phyloP scores from a whole-genome alignment of 2,113 vertebrate genomes.

The Crotalus tigris region DNA sequence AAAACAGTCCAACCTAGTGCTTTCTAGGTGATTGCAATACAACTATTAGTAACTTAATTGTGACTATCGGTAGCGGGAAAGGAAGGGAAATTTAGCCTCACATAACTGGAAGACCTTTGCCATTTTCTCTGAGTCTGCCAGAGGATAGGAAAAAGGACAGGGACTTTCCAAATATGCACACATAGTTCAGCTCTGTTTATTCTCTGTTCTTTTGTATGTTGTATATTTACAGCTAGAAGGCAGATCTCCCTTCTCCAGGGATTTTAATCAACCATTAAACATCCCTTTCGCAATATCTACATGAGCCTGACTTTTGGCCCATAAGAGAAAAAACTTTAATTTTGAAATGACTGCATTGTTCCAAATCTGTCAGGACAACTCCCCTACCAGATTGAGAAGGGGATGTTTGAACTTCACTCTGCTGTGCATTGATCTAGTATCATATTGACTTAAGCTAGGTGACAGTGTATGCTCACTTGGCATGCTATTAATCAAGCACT shows the following conservation, averaged over 20 bases:
- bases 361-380: background rate
- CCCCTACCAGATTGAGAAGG: background rate
- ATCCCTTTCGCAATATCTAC: background rate
- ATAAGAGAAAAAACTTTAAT: background rate
- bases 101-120: background rate
- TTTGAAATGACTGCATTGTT: background rate
- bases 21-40: background rate
- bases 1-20: background rate
- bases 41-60: background rate
- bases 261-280: background rate
- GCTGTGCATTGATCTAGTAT: background rate
- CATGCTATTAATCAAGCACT: background rate
- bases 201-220: background rate
- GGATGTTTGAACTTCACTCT: background rate
- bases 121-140: background rate
- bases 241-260: background rate
- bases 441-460: background rate
- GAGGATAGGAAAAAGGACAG: background rate
- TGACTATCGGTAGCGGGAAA: background rate
- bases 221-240: background rate
- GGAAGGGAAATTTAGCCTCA: background rate
- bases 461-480: background rate
- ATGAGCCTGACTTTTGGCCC: background rate
- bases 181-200: background rate
- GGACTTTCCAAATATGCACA: background rate